phyloP scores from a whole-genome alignment of 1,140 invertebrate species.

The Anthonomus grandis region DNA sequence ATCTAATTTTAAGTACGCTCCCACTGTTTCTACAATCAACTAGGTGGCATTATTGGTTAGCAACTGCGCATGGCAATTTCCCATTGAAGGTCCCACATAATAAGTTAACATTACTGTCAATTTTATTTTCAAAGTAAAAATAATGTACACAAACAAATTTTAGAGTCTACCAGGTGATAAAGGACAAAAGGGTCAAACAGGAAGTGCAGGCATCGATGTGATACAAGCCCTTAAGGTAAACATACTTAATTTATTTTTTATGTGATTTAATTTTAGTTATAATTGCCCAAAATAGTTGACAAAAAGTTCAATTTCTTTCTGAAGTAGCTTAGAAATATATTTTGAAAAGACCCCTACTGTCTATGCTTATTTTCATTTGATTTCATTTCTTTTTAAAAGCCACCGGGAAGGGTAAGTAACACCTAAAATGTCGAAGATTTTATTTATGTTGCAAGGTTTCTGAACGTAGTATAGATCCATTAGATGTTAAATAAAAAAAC shows the following conservation, averaged over 20 bases:
- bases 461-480: no score
- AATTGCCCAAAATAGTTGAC: not conserved
- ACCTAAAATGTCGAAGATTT: no score
- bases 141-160: no score
- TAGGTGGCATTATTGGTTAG: no score
- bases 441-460: not conserved
- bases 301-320: not conserved
- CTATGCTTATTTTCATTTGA: conserved; percentile 32
- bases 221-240: conserved; percentile 86
- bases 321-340: conserved; percentile 5
- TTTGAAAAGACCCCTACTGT: not conserved
- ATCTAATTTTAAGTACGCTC: no score
- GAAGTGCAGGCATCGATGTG: conserved; percentile 83
- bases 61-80: no score
- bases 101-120: no score
- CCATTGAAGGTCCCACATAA: no score
- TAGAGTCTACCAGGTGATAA: conserved; percentile 85
- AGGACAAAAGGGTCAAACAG: conserved; percentile 80
- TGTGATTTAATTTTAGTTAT: not conserved
- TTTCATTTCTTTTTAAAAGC: conserved; percentile 40
- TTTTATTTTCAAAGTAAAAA: no score
- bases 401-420: conserved; percentile 45
- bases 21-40: no score
- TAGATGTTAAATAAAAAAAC: no score
- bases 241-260: not conserved